Evolutionary conservation across 2,888 invertebrate genomes (phyloP), one percentile per base, ranked within the genome.

Genomic region (Dione juno): DNA sequence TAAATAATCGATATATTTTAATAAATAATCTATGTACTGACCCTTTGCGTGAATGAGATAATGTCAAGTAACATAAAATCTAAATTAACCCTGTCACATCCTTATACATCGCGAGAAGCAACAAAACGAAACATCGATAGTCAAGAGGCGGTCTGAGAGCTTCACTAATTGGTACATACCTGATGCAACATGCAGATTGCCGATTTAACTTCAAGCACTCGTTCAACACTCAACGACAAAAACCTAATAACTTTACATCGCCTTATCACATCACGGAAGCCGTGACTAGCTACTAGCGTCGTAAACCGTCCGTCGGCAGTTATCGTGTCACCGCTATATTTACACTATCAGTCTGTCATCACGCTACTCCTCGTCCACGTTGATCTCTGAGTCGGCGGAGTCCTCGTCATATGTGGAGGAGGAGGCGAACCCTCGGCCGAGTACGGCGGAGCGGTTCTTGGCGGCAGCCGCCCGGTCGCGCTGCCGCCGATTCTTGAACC

Each of bases 401-500:
- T 93, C 93, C 82, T 93, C 93, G 81, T 93, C 93, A 88, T 93
- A 93, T 14, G 93, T 91, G 79, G 93, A 92, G 76, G 93, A 93
- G 76, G 93, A 92, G 70, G 93, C 92, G 83, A 93, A 93, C 64
- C 93, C 93, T 70, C 93, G 85, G 69, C 93, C 93, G 61, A 93
- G 88, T 76, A 92, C 84, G 73, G 92, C 96, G 92, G 94, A 99
- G 96, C 98, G 97, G 94, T 99, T 99, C 94, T 99, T 99, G 75
- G 99, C 98, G 69, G 99, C 98, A 57, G 98, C 98, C 19, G 98
- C 98, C 79, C 99, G 95, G 89, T 99, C 99, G 75, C 99, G 93
- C 93, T 99, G 99, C 87, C 99, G 95, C 79, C 99, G 95, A 94
- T 99, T 99, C 94, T 99, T 99, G 94, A 99, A 99, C 99, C 99